A percentile compares a stretch with the other conserved stretches of the same genome.
Evolutionary conservation across 1,140 invertebrate genomes (phyloP).

Genomic region (Archivesica marissinica): DNA sequence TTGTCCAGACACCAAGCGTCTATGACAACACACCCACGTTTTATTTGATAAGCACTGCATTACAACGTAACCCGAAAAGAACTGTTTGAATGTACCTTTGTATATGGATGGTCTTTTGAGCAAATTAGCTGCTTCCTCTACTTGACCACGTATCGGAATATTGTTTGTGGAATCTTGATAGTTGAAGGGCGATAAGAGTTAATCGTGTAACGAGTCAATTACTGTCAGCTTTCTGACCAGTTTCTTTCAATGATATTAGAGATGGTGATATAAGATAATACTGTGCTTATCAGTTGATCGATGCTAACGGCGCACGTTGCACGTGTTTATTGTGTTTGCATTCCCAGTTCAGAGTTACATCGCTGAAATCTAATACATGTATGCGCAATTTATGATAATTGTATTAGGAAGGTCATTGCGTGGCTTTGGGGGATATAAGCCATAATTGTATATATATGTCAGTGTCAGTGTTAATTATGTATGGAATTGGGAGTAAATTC

Average conservation of each 20-base stretch:
- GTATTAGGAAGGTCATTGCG: conserved; percentile 4
- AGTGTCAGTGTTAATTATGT: conserved; percentile 21
- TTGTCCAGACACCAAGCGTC: no score
- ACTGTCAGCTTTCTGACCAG: conserved; percentile 41
- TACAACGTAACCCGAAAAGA: no score
- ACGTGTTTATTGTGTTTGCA: conserved; percentile 23
- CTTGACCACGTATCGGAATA: no score
- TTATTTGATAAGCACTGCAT: no score
- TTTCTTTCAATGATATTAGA: background rate
- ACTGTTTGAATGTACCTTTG: no score
- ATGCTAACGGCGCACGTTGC: background rate
- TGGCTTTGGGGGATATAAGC: background rate
- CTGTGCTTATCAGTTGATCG: background rate
- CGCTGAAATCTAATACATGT: background rate
- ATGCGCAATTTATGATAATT: conserved; percentile 6
- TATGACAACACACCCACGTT: no score
- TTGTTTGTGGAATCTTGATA: background rate
- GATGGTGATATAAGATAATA: conserved; percentile 12
- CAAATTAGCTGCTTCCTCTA: no score
- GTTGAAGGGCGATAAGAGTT: background rate
- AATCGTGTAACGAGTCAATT: conserved; percentile 40
- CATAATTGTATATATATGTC: conserved; percentile 3
- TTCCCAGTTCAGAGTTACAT: background rate
- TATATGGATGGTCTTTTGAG: no score
- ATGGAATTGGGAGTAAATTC: background rate